Evolutionary conservation across 2,797 vertebrate genomes (phyloP), one percentile per base, ranked within the genome.

Genomic region (Anisognathus igniventris): DNA sequence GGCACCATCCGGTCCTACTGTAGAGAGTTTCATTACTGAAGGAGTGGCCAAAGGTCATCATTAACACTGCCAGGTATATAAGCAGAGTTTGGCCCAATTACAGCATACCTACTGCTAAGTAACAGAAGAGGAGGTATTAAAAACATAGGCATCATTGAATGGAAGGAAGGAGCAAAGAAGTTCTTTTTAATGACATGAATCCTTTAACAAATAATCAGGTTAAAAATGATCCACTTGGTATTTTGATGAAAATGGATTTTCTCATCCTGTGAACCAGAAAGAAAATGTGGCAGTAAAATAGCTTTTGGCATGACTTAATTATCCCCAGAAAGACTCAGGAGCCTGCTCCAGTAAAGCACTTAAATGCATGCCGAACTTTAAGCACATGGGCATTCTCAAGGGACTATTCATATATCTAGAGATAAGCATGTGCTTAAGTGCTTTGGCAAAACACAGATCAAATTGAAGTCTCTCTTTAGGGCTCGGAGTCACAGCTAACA

Each of bases 161-260:
- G 58, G 45, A 81, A 86, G 54, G 75, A 91, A 93, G 70, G 47
- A 93, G 81, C 70, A 79, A 82, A 72, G 77, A 91, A 89, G 65
- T 77, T 76, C 62, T 62, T 24, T 72, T 70, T 77, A 48, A 65
- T 67, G 87, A 91, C 84, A 35, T 15, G 76, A 90, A 83, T 94
- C 89, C 83, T 93, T 93, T 93, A 94, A 92, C 79, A 95, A 96
- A 96, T 96, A 95, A 96, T 95, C 95, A 93, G 62, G 94, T 95
- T 96, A 88, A 94, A 95, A 96, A 95, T 96, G 23, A 95, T 95
- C 95, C 88, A 94, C 89, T 94, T 88, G 80, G 90, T 95, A 87
- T 92, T 96, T 94, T 96, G 92, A 97, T 97, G 81, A 97, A 93
- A 97, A 97, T 95, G 93, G 94, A 97, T 97, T 97, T 95, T 96